phyloP scores from a whole-genome alignment of 2,797 vertebrate species.

The Lithobates sylvaticus region DNA sequence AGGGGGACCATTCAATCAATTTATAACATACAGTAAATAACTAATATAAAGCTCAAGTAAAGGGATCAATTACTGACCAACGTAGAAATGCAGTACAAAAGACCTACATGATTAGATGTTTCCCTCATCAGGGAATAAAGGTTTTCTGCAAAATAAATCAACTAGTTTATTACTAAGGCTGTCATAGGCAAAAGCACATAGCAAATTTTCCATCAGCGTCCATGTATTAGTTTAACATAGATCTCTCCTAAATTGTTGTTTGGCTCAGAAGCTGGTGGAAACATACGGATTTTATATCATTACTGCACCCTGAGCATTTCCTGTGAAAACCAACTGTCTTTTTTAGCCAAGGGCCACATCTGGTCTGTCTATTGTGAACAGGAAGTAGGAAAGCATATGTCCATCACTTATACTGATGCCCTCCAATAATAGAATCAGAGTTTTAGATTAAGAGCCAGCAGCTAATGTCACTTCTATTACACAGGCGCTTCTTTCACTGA shows the following conservation, averaged over 20 bases:
- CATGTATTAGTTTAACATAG: constrained; percentile 60
- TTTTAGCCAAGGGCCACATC: constrained; percentile 71
- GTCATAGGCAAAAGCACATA: constrained; percentile 50
- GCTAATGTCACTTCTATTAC: constrained; percentile 60
- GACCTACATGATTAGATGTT: constrained; percentile 53
- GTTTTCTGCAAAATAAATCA: constrained; percentile 60
- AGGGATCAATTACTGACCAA: constrained; percentile 22
- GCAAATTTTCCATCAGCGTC: constrained; percentile 56
- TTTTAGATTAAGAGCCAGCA: constrained; percentile 52
- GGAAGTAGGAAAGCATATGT: constrained; percentile 68
- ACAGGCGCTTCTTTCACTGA: constrained; percentile 10
- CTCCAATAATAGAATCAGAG: constrained; percentile 63
- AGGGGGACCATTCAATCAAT: neutral
- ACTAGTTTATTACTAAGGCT: constrained; percentile 52
- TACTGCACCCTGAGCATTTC: constrained; percentile 70
- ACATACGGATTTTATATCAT: constrained; percentile 73
- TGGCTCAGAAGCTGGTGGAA: constrained; percentile 64
- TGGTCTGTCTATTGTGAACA: constrained; percentile 71
- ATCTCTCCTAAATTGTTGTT: constrained; percentile 36
- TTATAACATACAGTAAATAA: constrained; percentile 23
- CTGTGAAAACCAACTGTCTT: constrained; percentile 68
- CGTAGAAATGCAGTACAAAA: constrained; percentile 10
- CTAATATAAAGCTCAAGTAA: constrained; percentile 24
- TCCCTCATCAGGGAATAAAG: constrained; percentile 52
- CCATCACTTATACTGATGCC: constrained; percentile 62